Evolutionary conservation across 2,797 vertebrate species (phyloP), one percentile per base, ranked within the genome.

Genomic region (Echeneis naucrates): DNA sequence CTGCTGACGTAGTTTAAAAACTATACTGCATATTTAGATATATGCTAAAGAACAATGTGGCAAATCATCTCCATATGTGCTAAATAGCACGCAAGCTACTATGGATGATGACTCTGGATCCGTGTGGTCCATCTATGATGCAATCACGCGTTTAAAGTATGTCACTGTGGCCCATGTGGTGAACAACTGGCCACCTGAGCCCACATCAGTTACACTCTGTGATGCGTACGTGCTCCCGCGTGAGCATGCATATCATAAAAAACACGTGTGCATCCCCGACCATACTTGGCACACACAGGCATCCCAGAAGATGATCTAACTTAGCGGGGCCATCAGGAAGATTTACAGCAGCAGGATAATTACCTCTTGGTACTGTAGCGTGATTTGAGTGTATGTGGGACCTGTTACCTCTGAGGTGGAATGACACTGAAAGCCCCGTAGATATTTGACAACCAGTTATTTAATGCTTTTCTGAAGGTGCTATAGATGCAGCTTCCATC

Each of bases 131-230:
- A 35, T 16, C 69, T 37, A 45, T 13, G 53, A 30, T 47, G 64
- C 61, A 78, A 13, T 38, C 54, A 12, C 63, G 80, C 64, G 1
- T 67, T 13, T 8, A 35, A 58, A 55, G 47, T 44, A 5, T 11
- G 12, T 6, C 1, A 2, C 19, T n/a, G 51, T 66, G 70, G 77
- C 79, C 74, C 80, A 70, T 82, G 82, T 64, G 83, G 30, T 45
- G 35, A 80, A 84, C 83, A 66, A 67, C 75, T 77, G 80, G 72
- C 81, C 89, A 90, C 66, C 88, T 92, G 88, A 88, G 80, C 81
- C 78, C 85, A 59, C 74, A 77, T 72, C n/a, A 16, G 69, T 66
- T 51, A 16, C 30, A 45, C 37, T 10, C 37, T 10, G 9, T 42
- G 1, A 30, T 48, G 33, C 42, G 10, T 21, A 12, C 38, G 10